Conservation (phyloP, 2,888 invertebrate species). For the Zygogramma bicolorata region DNA sequence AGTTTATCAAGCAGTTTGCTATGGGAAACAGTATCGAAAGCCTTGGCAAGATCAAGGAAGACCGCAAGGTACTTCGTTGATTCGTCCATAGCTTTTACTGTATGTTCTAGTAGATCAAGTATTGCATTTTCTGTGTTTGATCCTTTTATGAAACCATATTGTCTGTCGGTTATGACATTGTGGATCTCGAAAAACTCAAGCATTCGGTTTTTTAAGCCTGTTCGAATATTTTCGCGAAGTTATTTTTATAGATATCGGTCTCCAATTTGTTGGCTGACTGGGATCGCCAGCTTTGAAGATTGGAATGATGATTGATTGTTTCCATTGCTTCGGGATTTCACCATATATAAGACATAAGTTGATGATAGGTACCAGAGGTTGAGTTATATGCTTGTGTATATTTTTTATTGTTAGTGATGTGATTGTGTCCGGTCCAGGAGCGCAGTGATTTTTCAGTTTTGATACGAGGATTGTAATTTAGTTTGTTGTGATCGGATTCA, state of each 20-base stretch:
- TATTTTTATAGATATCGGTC: background rate
- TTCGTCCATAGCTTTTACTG: too few species aligned
- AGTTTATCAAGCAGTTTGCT: too few species aligned
- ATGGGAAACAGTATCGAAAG: too few species aligned
- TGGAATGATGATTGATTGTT: background rate
- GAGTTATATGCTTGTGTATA: background rate
- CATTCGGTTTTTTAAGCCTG: background rate
- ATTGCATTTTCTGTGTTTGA: too few species aligned
- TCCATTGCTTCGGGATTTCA: background rate
- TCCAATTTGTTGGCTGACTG: background rate
- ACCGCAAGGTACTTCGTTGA: too few species aligned
- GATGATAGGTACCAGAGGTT: background rate
- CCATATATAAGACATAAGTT: background rate
- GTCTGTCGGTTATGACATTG: background rate
- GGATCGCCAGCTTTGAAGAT: too few species aligned
- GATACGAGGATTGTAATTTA: constrained; percentile 12
- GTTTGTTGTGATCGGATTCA: constrained; percentile 1
- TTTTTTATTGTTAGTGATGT: background rate
- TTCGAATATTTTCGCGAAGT: too few species aligned
- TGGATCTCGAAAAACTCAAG: background rate
- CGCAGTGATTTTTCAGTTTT: background rate
- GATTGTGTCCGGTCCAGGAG: constrained; percentile 3
- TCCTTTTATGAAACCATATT: too few species aligned
- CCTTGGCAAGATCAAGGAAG: too few species aligned
- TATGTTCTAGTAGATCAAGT: too few species aligned